These are phyloP conservation scores for Chrysemys picta DNA, from an alignment of 2,113 vertebrate species.

Conservation along the genomic window DNA sequence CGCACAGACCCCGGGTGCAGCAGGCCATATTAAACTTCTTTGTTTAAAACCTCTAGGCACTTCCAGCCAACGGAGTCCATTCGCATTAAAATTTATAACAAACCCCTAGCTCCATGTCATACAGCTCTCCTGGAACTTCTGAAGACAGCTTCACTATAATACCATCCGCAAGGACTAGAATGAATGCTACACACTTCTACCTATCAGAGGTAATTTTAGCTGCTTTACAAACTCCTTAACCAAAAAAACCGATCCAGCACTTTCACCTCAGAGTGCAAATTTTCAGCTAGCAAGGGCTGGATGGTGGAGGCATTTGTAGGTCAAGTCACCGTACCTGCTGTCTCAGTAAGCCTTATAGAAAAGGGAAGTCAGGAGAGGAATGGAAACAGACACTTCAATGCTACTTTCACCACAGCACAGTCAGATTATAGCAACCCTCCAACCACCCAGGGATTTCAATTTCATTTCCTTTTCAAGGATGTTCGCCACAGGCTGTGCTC, in stretches of 20 bases:
- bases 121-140: fast-evolving
- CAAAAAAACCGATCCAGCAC: neutral
- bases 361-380: neutral
- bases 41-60: neutral
- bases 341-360: neutral
- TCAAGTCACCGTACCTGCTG: neutral
- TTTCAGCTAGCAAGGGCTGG: neutral
- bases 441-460: neutral
- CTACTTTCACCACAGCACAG: neutral
- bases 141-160: neutral
- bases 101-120: fast-evolving
- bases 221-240: neutral
- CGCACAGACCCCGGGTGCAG: neutral
- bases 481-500: neutral
- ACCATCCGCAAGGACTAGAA: neutral
- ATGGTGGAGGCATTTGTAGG: fast-evolving
- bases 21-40: fast-evolving
- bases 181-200: fast-evolving
- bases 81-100: fast-evolving
- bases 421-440: neutral
- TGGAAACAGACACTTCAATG: neutral
- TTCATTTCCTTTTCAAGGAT: slow-evolving; percentile 57
- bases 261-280: neutral
- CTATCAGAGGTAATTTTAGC: neutral
- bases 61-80: neutral